phyloP scores from a whole-genome alignment of 2,113 vertebrate genomes.

The Addax nasomaculatus region DNA sequence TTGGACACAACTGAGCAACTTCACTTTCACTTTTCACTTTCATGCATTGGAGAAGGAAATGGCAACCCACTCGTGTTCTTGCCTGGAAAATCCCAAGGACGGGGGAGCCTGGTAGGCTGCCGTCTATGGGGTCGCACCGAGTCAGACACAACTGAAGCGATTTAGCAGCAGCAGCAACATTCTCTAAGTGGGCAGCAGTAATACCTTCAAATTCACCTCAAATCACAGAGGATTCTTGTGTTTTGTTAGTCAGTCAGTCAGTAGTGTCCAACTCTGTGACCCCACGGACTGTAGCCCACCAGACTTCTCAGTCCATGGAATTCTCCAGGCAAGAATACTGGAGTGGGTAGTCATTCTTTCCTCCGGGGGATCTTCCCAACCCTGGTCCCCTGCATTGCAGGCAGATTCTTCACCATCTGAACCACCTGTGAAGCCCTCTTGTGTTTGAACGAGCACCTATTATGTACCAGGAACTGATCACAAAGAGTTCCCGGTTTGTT shows the following conservation, averaged over 20 bases:
- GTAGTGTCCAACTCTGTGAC: not conserved
- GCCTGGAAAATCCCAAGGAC: no score
- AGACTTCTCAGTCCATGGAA: not conserved
- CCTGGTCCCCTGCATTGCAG: not conserved
- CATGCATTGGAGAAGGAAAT: no score
- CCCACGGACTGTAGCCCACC: not conserved
- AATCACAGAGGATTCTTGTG: not conserved
- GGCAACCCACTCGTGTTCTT: no score
- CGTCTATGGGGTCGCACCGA: no score
- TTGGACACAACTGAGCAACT: no score
- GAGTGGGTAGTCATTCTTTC: not conserved
- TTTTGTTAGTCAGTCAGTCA: not conserved
- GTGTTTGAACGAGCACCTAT: not conserved
- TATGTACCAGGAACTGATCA: not conserved
- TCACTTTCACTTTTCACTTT: no score
- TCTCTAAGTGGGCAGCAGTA: no score
- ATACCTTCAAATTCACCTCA: not conserved
- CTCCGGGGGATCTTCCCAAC: not conserved
- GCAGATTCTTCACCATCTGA: not conserved
- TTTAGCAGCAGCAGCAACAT: no score
- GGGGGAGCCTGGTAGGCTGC: no score
- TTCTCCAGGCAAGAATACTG: not conserved
- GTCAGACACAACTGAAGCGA: no score
- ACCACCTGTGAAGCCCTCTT: not conserved
- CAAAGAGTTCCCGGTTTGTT: not conserved